phyloP scores from a whole-genome alignment of 35 echinoderm and acorn worm species.

The Stichopus chloronotus region DNA sequence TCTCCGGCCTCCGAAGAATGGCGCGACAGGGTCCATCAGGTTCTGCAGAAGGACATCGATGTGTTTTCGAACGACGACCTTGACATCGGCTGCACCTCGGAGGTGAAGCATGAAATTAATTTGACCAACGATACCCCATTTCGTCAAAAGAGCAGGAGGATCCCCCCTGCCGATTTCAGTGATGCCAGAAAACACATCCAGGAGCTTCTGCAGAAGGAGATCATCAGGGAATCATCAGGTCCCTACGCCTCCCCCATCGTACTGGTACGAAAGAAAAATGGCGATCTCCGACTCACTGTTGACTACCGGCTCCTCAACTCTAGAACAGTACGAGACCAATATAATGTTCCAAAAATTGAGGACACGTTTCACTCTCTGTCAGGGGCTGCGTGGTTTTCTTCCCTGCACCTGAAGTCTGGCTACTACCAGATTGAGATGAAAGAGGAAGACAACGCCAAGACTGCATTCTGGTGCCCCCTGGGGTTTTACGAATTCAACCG shows the following conservation, averaged over 20 bases:
- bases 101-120: constrained; percentile 55
- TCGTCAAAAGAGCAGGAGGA: constrained; percentile 39
- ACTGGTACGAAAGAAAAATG: constrained; percentile 57
- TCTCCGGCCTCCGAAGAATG: constrained; percentile 11
- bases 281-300: constrained; percentile 60
- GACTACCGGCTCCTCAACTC: constrained; percentile 66
- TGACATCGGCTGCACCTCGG: constrained; percentile 72
- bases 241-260: constrained; percentile 51
- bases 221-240: constrained; percentile 73
- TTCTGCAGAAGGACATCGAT: neutral
- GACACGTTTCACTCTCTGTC: constrained; percentile 68
- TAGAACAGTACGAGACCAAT: constrained; percentile 72
- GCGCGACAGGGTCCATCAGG: neutral
- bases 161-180: constrained; percentile 62
- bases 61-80: too few species aligned
- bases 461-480: constrained; percentile 76
- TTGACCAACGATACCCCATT: constrained; percentile 68
- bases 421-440: constrained; percentile 82
- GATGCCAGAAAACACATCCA: constrained; percentile 55
- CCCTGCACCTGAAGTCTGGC: constrained; percentile 78
- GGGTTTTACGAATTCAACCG: constrained; percentile 66
- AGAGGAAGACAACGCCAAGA: constrained; percentile 69
- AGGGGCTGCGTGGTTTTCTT: constrained; percentile 67
- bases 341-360: constrained; percentile 72
- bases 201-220: constrained; percentile 62